Conservation (phyloP, 37 sponge, comb jelly and placozoan genomes). For the Bolinopsis microptera region DNA sequence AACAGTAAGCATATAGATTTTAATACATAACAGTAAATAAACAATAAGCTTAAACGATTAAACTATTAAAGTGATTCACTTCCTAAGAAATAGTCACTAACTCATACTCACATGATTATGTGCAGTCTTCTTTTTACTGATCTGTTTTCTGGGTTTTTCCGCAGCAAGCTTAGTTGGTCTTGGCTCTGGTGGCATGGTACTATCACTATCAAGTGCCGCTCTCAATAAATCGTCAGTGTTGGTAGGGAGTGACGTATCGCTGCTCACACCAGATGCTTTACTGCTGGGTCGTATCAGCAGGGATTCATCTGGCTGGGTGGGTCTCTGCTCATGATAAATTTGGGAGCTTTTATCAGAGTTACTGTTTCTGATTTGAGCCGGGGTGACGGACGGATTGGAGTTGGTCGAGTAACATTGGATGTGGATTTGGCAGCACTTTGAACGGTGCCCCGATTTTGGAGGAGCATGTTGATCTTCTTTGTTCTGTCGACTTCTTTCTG, state of each 20-base stretch:
- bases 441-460: not conserved
- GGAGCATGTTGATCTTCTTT: conserved; percentile 37
- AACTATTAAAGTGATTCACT: too few relatives aligned
- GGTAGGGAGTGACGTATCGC: conserved; percentile 49
- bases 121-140: not conserved
- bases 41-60: too few relatives aligned
- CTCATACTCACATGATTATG: not conserved
- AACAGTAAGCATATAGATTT: too few relatives aligned
- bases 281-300: not conserved
- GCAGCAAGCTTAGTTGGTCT: not conserved
- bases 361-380: not conserved
- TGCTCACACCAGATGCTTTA: conserved; percentile 43
- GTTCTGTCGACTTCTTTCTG: conserved; percentile 16
- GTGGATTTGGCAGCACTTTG: not conserved
- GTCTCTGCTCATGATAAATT: not conserved
- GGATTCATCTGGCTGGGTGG: not conserved
- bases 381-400: not conserved
- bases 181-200: not conserved
- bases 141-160: not conserved
- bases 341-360: not conserved
- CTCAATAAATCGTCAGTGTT: conserved; percentile 53
- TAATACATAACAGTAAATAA: too few relatives aligned
- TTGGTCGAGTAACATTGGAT: not conserved
- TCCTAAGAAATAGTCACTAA: too few relatives aligned
- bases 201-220: conserved; percentile 59